A percentile compares a stretch with the other conserved stretches of the same genome.
Evolutionary conservation across 2,888 invertebrate species (phyloP).

Genomic region (Morpho helenor): DNA sequence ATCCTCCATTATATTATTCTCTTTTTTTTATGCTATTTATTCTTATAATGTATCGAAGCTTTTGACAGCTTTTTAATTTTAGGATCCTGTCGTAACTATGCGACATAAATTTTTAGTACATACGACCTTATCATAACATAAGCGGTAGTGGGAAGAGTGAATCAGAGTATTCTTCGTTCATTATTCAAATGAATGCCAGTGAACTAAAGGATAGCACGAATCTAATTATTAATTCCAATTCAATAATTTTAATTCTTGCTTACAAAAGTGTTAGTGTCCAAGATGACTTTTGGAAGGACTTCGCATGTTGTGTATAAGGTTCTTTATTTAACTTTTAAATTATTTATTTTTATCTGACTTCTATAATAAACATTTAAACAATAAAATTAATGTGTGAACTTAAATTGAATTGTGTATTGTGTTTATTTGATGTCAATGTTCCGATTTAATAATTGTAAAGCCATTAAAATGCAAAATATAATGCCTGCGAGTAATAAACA

Average conservation of each 20-base stretch:
- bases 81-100: background rate
- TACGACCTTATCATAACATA: conserved; percentile 15
- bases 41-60: background rate
- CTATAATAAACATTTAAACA: too few relatives aligned
- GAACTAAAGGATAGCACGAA: conserved; percentile 2
- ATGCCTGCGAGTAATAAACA: too few relatives aligned
- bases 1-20: too few relatives aligned
- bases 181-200: conserved; percentile 19
- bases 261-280: conserved; percentile 7
- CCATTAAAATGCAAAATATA: too few relatives aligned
- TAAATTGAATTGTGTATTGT: too few relatives aligned
- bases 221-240: conserved; percentile 2
- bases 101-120: conserved; percentile 10
- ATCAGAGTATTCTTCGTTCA: conserved; percentile 24
- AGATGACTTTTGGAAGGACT: conserved; percentile 50
- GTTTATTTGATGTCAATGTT: too few relatives aligned
- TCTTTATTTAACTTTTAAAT: background rate
- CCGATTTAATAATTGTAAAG: too few relatives aligned
- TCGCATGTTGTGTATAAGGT: conserved; percentile 38
- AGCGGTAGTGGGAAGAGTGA: conserved; percentile 21
- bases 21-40: too few relatives aligned
- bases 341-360: background rate
- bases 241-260: background rate
- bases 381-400: too few relatives aligned
- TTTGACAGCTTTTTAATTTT: conserved; percentile 3